Evolutionary conservation across 2,797 vertebrate genomes (phyloP).

Genomic region (Psittacula derbiana): DNA sequence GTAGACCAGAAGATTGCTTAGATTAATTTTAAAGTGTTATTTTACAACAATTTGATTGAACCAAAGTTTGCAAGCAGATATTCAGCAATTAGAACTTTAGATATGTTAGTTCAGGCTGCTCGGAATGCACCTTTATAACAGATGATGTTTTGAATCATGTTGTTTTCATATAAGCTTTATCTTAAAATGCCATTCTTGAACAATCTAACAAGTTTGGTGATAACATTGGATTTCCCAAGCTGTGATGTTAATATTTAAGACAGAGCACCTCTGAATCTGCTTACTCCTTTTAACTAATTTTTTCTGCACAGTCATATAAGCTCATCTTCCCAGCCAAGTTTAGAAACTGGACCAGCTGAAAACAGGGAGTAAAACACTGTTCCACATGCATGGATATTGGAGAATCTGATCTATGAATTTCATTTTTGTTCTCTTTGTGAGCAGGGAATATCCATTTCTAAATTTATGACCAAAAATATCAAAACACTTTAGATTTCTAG

Average conservation of each 20-base stretch:
- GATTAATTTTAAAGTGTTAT: not conserved
- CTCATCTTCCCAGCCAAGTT: not conserved
- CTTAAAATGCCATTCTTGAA: not conserved
- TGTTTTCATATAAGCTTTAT: not conserved
- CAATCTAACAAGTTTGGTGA: not conserved
- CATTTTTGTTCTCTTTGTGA: not conserved
- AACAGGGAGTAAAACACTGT: not conserved
- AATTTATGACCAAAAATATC: not conserved
- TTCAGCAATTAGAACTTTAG: not conserved
- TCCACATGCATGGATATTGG: not conserved
- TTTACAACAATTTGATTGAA: not conserved
- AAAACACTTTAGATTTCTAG: not conserved
- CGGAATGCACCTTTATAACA: not conserved
- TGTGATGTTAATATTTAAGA: not conserved
- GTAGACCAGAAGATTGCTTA: not conserved
- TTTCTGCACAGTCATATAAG: not conserved
- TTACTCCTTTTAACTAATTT: not conserved
- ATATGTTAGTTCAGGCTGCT: not conserved
- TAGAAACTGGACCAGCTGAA: not conserved
- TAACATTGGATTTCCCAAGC: not conserved
- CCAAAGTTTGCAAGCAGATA: not conserved
- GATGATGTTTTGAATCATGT: not conserved
- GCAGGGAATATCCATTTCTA: not conserved
- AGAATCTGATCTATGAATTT: not conserved
- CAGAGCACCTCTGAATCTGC: not conserved